Percentiles rank a stretch among this genome's conserved stretches.
These are phyloP conservation scores for Ctenochaetus hawaiiensis DNA, from an alignment of 2,797 vertebrate genomes.

Conservation along the genomic window DNA sequence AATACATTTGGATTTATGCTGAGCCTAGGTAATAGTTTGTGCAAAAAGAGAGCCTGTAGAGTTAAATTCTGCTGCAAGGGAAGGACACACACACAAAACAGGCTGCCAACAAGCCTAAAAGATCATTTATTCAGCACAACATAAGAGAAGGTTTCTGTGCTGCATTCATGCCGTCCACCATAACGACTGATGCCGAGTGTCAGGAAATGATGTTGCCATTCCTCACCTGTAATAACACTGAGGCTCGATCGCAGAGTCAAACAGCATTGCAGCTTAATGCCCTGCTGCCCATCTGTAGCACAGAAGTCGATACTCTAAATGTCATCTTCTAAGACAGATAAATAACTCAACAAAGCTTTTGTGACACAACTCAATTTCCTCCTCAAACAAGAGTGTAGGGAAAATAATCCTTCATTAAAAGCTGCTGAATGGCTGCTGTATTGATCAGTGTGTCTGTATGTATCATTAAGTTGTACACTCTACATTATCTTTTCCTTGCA, in stretches of 20 bases:
- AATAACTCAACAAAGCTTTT: slow-evolving; percentile 25
- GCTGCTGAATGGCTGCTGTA: slow-evolving; percentile 48
- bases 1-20: too few species aligned
- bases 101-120: background rate
- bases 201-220: slow-evolving; percentile 29
- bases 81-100: background rate
- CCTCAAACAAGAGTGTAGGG: slow-evolving; percentile 23
- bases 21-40: too few species aligned
- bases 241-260: slow-evolving; percentile 8
- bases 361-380: slow-evolving; percentile 36
- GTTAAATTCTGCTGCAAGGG: background rate
- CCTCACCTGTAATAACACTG: slow-evolving; percentile 21
- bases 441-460: slow-evolving; percentile 50
- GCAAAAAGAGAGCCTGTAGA: background rate
- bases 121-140: background rate
- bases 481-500: slow-evolving; percentile 43
- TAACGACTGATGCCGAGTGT: slow-evolving; percentile 21
- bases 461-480: slow-evolving; percentile 48
- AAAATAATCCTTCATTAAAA: slow-evolving; percentile 59
- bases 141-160: background rate
- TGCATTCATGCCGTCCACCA: slow-evolving; percentile 15
- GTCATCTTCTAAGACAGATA: slow-evolving; percentile 42
- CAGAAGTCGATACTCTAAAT: slow-evolving; percentile 34
- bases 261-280: slow-evolving; percentile 23
- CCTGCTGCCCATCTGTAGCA: slow-evolving; percentile 22